phyloP scores from a whole-genome alignment of 2,888 invertebrate species.

The Cosmopolites sordidus region DNA sequence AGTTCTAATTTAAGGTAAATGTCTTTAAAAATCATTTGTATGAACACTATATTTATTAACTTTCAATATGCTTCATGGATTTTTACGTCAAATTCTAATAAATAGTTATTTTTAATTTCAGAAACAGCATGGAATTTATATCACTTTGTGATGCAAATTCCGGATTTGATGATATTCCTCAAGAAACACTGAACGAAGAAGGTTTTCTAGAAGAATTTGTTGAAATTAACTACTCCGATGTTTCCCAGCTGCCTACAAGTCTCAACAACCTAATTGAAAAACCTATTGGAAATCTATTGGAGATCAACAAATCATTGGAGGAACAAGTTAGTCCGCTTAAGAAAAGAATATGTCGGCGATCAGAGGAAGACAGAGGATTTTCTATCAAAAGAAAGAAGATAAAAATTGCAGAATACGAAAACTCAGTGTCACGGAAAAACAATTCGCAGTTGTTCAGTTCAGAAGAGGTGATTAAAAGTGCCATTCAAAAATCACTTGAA shows the following conservation, averaged over 20 bases:
- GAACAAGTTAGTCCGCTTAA: constrained; percentile 10
- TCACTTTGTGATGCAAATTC: constrained; percentile 21
- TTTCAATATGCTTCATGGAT: too few species aligned
- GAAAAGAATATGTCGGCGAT: constrained; percentile 16
- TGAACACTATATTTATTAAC: too few species aligned
- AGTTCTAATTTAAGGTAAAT: constrained; percentile 10
- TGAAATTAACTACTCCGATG: constrained; percentile 9
- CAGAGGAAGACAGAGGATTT: constrained; percentile 2
- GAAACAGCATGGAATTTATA: constrained; percentile 1
- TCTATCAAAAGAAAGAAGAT: constrained; percentile 11
- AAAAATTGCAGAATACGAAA: constrained; percentile 1
- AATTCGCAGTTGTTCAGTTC: constrained; percentile 6
- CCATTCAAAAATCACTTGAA: constrained; percentile 18
- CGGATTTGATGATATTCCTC: constrained; percentile 17
- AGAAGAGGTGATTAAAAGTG: constrained; percentile 19
- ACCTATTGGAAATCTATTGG: constrained; percentile 5
- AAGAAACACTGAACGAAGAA: constrained; percentile 12
- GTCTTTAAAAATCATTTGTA: background rate
- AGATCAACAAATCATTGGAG: constrained; percentile 6
- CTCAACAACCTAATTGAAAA: constrained; percentile 15
- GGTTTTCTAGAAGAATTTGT: constrained; percentile 22
- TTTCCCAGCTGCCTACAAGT: constrained; percentile 9
- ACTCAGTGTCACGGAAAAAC: constrained; percentile 1
- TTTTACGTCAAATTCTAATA: too few species aligned
- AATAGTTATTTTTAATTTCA: constrained; percentile 9